Conservation (phyloP, 53 echinoderm and acorn worm genomes). For the Patiria pectinifera region DNA sequence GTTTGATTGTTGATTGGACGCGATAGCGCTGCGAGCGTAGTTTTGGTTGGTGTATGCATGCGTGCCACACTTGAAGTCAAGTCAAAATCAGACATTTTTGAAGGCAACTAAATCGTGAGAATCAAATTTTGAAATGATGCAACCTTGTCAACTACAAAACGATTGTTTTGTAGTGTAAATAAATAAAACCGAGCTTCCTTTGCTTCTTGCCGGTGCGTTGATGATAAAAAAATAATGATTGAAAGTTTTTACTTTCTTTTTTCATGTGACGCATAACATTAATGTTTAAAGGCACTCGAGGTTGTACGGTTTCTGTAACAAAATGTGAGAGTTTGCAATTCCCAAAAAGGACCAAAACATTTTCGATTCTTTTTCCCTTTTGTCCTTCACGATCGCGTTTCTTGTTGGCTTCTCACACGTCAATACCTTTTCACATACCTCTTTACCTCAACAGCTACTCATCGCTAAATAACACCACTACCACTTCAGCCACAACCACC, state of each 20-base stretch:
- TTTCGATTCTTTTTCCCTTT: neutral
- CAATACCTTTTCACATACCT: neutral
- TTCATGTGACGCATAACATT: too few relatives aligned
- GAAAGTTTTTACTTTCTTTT: too few relatives aligned
- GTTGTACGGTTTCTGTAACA: too few relatives aligned
- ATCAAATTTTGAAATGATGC: neutral
- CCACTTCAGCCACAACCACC: neutral
- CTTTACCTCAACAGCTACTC: neutral
- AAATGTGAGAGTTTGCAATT: neutral
- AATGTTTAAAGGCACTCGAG: too few relatives aligned
- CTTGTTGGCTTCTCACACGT: neutral
- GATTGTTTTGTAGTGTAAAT: neutral
- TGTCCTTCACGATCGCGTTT: neutral
- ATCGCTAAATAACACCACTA: neutral
- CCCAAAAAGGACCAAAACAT: neutral
- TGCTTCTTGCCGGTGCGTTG: neutral
- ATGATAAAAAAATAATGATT: too few relatives aligned
- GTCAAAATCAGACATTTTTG: neutral
- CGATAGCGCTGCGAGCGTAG: constrained; percentile 5
- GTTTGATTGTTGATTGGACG: neutral
- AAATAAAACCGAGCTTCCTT: neutral
- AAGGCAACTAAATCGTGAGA: neutral
- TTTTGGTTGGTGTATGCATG: neutral
- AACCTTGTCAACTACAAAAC: neutral
- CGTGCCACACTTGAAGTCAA: neutral